phyloP scores from a whole-genome alignment of 2,113 vertebrate species.

The Osmerus eperlanus region DNA sequence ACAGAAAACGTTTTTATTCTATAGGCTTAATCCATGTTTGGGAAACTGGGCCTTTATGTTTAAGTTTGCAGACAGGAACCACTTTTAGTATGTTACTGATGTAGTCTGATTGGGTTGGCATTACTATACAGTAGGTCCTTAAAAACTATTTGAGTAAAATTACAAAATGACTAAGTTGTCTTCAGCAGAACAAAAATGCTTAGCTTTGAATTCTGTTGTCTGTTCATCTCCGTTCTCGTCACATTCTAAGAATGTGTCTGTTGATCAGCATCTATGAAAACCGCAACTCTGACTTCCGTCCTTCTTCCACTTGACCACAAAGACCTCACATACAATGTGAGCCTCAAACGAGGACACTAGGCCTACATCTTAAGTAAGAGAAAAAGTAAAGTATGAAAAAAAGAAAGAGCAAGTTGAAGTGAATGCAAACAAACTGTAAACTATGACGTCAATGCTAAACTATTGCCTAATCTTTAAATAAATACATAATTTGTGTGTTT shows the following conservation, averaged over 20 bases:
- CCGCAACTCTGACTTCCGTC: background rate
- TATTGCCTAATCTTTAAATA: too few species aligned
- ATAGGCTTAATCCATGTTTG: too few species aligned
- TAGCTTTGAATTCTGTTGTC: too few species aligned
- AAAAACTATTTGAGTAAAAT: background rate
- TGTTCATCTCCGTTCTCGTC: background rate
- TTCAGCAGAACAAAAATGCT: background rate
- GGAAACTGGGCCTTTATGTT: background rate
- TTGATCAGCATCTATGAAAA: constrained; percentile 6
- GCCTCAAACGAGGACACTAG: too few species aligned
- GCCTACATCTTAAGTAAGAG: background rate
- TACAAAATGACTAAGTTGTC: background rate
- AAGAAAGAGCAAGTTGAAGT: background rate
- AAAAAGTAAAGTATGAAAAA: background rate
- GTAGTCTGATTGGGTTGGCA: background rate
- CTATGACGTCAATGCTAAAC: too few species aligned
- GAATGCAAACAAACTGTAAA: background rate
- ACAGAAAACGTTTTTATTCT: too few species aligned
- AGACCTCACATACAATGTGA: background rate
- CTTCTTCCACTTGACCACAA: background rate
- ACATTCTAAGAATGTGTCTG: background rate
- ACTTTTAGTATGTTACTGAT: background rate
- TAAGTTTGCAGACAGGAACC: background rate
- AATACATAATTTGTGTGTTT: too few species aligned
- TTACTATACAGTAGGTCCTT: background rate